Base-by-base conservation (phyloP, 2,113 vertebrate species). In the Delphinapterus leucas region DNA sequence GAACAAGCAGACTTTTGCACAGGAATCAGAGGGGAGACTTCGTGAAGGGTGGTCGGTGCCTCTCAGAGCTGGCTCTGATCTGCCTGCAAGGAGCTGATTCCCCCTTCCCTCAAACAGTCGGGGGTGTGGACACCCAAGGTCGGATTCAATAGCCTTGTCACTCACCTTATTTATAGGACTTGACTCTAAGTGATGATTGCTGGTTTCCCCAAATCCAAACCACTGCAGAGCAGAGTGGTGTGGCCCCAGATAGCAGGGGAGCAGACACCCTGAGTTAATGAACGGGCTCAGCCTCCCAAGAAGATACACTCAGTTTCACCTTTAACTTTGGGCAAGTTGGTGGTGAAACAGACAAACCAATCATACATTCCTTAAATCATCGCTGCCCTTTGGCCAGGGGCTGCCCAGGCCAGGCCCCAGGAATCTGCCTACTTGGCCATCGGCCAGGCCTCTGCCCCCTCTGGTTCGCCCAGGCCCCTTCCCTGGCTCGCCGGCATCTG, bases 211-310 rank as follows among this genome's bases (percentile, higher is more conserved):
- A 44, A 86, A 70, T 77, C 77, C 58, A 70, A 63, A 68, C 15
- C 33, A 70, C 9, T 4, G 7, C n/a, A 17, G 10, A 88, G 61
- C 86, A 58, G 65, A 8, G n/a, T 77, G 60, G 60, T 33, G 28
- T 47, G 65, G 21, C 47, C 28, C 36, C 3, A 1, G 53, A 41
- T 26, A 23, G 15, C 12, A 33, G 63, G 23, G 60, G 49, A n/a
- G 12, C 58, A 58, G 76, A 41, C 4, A 25, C 5, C 17, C 76
- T 0, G 0, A 1, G 0, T 31, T 60, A 26, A 14, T 8, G 18
- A 71, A 26, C 0, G 5, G 38, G 7, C 5, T 26, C 38, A 6
- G 3, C 33, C 76, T 88, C 38, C 38, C 49, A 81, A 38, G 33
- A 18, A 18, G 31, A 25, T 8, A n/a, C 28, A 23, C 9, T 47